These are phyloP conservation scores for Adineta ricciae DNA, from an alignment of 2,888 invertebrate species.

Conservation along the genomic window DNA sequence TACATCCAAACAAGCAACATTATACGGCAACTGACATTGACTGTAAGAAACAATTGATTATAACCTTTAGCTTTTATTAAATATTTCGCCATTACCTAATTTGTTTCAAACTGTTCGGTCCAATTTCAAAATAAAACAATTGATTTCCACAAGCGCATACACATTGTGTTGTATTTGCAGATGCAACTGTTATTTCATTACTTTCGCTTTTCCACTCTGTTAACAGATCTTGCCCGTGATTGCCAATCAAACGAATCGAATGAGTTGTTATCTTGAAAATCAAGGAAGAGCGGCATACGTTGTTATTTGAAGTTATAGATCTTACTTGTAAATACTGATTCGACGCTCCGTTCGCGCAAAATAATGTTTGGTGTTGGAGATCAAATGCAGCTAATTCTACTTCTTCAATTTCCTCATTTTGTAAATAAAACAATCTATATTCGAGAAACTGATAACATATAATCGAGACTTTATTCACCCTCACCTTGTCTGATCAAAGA, in stretches of 20 bases:
- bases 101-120: conserved; percentile 53
- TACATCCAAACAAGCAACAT: conserved; percentile 88
- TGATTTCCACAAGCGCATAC: conserved; percentile 77
- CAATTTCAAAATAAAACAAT: conserved; percentile 68
- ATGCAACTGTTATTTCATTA: conserved; percentile 70
- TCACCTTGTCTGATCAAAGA: conserved; percentile 90
- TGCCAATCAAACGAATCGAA: conserved; percentile 60
- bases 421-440: neutral
- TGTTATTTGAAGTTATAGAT: neutral
- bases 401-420: conserved; percentile 86
- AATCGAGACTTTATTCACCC: too few relatives aligned
- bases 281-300: neutral
- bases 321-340: conserved; percentile 65
- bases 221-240: conserved; percentile 46
- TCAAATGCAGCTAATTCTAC: conserved; percentile 83
- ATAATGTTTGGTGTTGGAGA: conserved; percentile 82
- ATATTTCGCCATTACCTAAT: conserved; percentile 36
- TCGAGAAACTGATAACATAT: too few relatives aligned
- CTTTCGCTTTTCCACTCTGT: conserved; percentile 51
- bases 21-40: conserved; percentile 54
- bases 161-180: conserved; percentile 64
- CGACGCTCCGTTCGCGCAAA: conserved; percentile 75
- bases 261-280: conserved; percentile 59
- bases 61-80: neutral
- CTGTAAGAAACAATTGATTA: neutral